phyloP scores from a whole-genome alignment of 2,113 vertebrate genomes.

The Turnix velox region DNA sequence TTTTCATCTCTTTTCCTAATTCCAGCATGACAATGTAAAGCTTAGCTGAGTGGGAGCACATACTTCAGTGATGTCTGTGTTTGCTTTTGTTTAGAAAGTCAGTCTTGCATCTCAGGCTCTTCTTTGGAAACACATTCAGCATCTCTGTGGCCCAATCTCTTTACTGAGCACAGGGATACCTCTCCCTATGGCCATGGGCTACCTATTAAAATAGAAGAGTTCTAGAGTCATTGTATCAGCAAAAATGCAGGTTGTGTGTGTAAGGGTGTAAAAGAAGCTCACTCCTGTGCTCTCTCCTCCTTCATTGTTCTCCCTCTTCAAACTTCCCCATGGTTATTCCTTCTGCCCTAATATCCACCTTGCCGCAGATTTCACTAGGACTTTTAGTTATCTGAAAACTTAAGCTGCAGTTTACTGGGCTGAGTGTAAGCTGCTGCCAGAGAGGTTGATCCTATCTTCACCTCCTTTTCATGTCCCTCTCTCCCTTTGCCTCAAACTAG shows the following conservation, averaged over 20 bases:
- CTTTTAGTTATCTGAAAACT: background rate
- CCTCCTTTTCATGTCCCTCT: background rate
- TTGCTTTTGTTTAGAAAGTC: background rate
- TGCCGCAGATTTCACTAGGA: background rate
- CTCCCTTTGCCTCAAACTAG: background rate
- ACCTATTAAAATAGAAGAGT: background rate
- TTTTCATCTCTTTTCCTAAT: conserved; percentile 20
- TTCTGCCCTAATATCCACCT: background rate
- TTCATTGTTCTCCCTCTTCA: background rate
- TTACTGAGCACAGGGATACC: background rate
- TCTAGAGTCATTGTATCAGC: background rate
- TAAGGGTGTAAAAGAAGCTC: background rate
- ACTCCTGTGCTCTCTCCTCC: fast-evolving
- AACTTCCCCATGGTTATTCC: background rate
- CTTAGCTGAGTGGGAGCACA: background rate
- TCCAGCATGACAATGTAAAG: background rate
- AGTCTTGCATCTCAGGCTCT: background rate
- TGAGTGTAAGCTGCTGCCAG: background rate
- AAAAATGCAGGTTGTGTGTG: background rate
- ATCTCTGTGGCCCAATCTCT: background rate
- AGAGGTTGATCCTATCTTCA: background rate
- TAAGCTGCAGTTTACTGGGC: background rate
- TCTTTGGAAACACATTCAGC: background rate
- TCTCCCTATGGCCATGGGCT: background rate
- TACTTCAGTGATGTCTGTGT: background rate